These are phyloP conservation scores for Brevimyrus niger DNA, from an alignment of 2,113 vertebrate genomes.

Conservation along the genomic window DNA sequence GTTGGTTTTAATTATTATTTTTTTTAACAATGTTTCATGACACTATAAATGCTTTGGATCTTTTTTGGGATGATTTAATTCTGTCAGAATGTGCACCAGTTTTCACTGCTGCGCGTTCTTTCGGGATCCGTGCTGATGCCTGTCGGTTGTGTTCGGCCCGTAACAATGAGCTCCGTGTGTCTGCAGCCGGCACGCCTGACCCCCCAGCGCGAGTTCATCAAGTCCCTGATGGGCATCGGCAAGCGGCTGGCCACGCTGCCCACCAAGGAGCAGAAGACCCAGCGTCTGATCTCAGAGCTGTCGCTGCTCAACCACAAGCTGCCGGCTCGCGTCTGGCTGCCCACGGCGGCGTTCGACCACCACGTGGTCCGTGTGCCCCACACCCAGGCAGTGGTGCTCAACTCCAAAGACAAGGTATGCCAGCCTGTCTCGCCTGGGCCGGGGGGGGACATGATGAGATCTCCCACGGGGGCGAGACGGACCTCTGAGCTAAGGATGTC, in stretches of 20 bases:
- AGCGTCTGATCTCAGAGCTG: conserved; percentile 83
- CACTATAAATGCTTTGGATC: background rate
- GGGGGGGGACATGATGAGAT: background rate
- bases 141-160: background rate
- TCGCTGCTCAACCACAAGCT: conserved; percentile 94
- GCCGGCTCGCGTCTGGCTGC: conserved; percentile 85
- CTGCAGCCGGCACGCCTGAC: conserved; percentile 76
- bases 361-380: conserved; percentile 88
- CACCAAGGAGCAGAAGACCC: conserved; percentile 96
- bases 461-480: no score
- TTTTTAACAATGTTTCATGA: background rate
- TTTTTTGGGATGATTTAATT: background rate
- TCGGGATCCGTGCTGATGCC: background rate
- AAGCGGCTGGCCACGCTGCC: conserved; percentile 85
- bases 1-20: background rate
- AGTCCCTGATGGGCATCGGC: conserved; percentile 87
- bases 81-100: background rate
- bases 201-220: conserved; percentile 89
- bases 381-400: conserved; percentile 88
- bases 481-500: background rate
- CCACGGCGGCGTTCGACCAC: conserved; percentile 81
- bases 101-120: background rate
- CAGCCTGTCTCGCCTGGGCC: background rate
- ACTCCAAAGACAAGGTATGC: conserved; percentile 90
- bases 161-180: background rate